These are phyloP conservation scores for Lamproptera curius DNA, from an alignment of 2,888 invertebrate species.

Conservation along the genomic window DNA sequence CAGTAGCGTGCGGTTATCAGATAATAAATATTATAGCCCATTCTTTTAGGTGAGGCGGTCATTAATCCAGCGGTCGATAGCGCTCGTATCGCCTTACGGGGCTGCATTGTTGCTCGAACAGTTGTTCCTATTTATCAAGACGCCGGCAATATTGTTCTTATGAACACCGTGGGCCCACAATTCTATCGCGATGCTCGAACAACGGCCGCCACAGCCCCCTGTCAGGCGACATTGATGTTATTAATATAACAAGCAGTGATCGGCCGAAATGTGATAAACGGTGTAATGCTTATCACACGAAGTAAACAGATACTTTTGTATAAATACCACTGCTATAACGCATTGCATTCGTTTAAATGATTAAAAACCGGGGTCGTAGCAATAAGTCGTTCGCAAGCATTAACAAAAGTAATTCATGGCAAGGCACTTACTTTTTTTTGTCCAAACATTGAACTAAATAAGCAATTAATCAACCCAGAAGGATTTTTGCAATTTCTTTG, in stretches of 20 bases:
- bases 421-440: no score
- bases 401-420: no score
- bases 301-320: no score
- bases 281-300: no score
- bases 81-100: constrained; percentile 71
- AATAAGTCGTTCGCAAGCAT: no score
- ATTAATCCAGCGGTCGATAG: constrained; percentile 75
- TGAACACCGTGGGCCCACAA: constrained; percentile 37
- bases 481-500: no score
- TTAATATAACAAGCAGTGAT: constrained; percentile 36
- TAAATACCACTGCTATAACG: no score
- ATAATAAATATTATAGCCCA: constrained; percentile 77
- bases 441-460: no score
- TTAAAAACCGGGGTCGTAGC: no score
- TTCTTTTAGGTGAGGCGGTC: constrained; percentile 76
- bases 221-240: constrained; percentile 61
- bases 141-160: constrained; percentile 69
- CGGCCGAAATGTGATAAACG: not conserved
- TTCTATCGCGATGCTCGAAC: not conserved
- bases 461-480: no score
- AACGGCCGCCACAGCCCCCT: constrained; percentile 20
- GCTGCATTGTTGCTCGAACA: constrained; percentile 66
- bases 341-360: no score
- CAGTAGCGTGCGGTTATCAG: constrained; percentile 74
- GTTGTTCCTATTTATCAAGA: constrained; percentile 76